These are phyloP conservation scores for Gambusia holbrooki DNA, from an alignment of 2,113 vertebrate species.

Conservation along the genomic window DNA sequence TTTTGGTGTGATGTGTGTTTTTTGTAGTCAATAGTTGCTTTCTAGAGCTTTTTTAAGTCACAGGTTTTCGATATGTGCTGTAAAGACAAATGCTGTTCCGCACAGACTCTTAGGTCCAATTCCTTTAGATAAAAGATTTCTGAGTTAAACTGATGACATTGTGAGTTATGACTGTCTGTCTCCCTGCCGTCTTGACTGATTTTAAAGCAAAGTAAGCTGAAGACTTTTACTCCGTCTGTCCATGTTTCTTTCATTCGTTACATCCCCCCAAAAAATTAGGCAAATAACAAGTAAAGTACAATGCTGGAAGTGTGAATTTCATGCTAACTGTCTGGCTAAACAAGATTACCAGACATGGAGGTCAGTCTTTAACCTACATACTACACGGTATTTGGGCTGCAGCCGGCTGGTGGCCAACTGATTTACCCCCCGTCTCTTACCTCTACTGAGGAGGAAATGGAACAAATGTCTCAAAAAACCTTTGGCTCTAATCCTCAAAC, in stretches of 20 bases:
- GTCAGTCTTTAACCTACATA: slow-evolving; percentile 21
- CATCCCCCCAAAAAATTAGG: slow-evolving; percentile 7
- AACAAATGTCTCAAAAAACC: slow-evolving; percentile 47
- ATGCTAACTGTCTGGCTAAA: slow-evolving; percentile 21
- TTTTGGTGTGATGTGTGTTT: not conserved
- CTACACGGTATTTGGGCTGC: slow-evolving; percentile 13
- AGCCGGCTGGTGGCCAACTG: slow-evolving; percentile 40
- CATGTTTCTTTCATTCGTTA: not conserved
- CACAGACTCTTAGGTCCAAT: slow-evolving; percentile 12
- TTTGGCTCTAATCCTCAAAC: slow-evolving; percentile 56
- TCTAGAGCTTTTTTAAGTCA: not conserved
- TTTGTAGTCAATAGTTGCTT: not conserved
- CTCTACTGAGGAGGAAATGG: slow-evolving; percentile 54
- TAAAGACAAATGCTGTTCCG: not conserved
- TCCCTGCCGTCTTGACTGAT: not conserved
- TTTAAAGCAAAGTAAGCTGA: too few relatives aligned
- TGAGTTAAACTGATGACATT: slow-evolving; percentile 46
- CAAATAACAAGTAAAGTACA: not conserved
- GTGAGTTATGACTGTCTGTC: not conserved
- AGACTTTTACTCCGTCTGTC: too few relatives aligned
- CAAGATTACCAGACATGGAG: slow-evolving; percentile 29
- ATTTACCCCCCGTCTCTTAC: slow-evolving; percentile 50
- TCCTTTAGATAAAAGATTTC: slow-evolving; percentile 50
- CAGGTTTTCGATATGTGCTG: not conserved
- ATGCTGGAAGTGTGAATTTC: not conserved